phyloP scores from a whole-genome alignment of 2,888 invertebrate species.

The Ephialtes manifestator region DNA sequence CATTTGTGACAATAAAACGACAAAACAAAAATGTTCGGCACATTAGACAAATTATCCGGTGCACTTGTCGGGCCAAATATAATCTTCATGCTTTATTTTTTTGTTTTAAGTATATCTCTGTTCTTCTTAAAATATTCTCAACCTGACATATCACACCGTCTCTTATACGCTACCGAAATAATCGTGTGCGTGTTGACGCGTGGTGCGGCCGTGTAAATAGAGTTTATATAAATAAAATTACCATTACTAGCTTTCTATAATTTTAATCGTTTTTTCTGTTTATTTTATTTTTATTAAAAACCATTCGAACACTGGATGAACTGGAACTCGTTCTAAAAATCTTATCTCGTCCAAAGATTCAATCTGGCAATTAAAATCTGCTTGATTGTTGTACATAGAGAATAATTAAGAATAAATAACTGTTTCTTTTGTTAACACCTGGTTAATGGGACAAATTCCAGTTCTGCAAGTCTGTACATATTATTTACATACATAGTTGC shows the following conservation, averaged over 20 bases:
- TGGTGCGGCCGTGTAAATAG: constrained; percentile 83
- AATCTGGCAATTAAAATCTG: neutral
- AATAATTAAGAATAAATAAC: constrained; percentile 3
- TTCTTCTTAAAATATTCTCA: constrained; percentile 46
- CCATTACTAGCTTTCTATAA: constrained; percentile 52
- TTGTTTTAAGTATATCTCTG: constrained; percentile 63
- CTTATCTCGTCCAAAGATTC: neutral
- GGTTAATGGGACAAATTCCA: constrained; percentile 52
- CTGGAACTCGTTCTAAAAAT: constrained; percentile 45
- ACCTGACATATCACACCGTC: constrained; percentile 61
- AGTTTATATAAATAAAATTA: constrained; percentile 66
- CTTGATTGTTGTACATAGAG: constrained; percentile 33
- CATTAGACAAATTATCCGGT: constrained; percentile 40
- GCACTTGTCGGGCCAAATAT: constrained; percentile 36
- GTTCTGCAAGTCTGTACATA: constrained; percentile 70
- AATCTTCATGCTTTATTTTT: constrained; percentile 52
- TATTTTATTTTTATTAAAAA: constrained; percentile 43
- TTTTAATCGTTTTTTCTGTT: constrained; percentile 61
- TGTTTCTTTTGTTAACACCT: constrained; percentile 3
- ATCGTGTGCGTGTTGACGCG: constrained; percentile 82
- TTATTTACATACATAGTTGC: constrained; percentile 16
- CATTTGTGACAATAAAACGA: neutral
- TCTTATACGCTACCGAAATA: constrained; percentile 65
- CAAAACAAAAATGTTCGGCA: neutral
- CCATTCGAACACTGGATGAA: constrained; percentile 35